phyloP scores from a whole-genome alignment of 2,113 vertebrate genomes.

The Salminus brasiliensis region DNA sequence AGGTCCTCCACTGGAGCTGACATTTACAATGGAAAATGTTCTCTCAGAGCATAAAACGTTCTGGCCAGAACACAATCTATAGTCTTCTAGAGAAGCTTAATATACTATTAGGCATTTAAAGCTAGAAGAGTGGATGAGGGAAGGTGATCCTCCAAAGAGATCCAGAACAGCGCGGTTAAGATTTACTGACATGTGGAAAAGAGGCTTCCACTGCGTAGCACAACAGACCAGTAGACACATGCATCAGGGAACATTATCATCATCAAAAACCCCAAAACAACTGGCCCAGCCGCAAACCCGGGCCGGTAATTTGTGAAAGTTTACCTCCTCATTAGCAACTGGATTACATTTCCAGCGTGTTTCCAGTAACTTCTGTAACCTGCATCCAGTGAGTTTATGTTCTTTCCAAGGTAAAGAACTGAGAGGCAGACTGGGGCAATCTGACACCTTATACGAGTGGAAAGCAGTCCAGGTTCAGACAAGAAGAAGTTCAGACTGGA shows the following conservation, averaged over 20 bases:
- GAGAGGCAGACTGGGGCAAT: conserved; percentile 30
- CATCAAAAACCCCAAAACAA: background rate
- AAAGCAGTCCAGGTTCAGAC: conserved; percentile 36
- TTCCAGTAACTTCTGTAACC: conserved; percentile 50
- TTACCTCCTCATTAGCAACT: conserved; percentile 56
- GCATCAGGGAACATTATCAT: conserved; percentile 8
- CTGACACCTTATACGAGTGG: conserved; percentile 42
- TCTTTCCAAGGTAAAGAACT: conserved; percentile 41
- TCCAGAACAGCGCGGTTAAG: conserved; percentile 5
- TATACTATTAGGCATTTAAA: background rate
- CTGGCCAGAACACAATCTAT: background rate
- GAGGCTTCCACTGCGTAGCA: background rate
- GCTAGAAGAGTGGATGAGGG: background rate
- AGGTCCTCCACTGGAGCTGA: background rate
- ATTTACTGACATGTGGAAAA: background rate
- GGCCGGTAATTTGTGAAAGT: conserved; percentile 33
- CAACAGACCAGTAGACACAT: background rate
- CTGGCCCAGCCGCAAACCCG: conserved; percentile 15
- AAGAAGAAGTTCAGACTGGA: no score
- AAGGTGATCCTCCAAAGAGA: background rate
- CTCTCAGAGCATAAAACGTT: background rate
- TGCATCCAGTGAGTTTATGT: conserved; percentile 43
- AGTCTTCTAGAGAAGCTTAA: background rate
- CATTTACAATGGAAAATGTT: background rate
- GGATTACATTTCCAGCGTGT: conserved; percentile 51